phyloP scores from a whole-genome alignment of 2,888 invertebrate species.

The Aphodius granarius region DNA sequence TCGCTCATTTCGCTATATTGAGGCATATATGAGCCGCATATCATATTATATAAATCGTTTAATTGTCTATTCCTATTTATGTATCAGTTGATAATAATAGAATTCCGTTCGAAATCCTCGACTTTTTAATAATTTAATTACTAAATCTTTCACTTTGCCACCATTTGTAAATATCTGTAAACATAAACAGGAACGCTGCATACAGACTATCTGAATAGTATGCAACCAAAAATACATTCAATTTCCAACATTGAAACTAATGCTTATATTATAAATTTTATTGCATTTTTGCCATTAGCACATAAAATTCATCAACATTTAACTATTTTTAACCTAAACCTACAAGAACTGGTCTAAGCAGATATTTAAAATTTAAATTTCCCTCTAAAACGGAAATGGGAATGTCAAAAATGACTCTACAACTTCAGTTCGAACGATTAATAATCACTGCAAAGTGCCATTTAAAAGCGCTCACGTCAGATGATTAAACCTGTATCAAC shows the following conservation, averaged over 20 bases:
- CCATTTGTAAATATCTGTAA: constrained; percentile 14
- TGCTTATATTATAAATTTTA: background rate
- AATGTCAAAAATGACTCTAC: background rate
- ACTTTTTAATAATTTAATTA: constrained; percentile 8
- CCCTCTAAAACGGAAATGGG: background rate
- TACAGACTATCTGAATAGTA: background rate
- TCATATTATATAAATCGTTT: constrained; percentile 13
- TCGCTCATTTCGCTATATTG: constrained; percentile 21
- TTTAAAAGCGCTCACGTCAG: background rate
- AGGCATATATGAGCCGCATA: constrained; percentile 10
- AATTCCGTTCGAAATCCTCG: background rate
- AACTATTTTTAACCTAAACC: background rate
- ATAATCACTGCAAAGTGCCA: background rate
- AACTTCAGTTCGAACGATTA: background rate
- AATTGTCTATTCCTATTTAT: background rate
- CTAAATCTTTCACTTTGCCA: constrained; percentile 10
- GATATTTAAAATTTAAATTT: background rate
- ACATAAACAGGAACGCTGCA: constrained; percentile 5
- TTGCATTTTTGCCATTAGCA: background rate
- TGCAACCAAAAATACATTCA: background rate
- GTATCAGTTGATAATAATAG: background rate
- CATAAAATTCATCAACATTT: background rate
- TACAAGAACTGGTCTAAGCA: background rate
- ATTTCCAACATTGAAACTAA: background rate
- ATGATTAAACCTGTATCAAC: background rate